Evolutionary conservation across 2,113 vertebrate genomes (phyloP).

Genomic region (Xenotilapia longispinis): DNA sequence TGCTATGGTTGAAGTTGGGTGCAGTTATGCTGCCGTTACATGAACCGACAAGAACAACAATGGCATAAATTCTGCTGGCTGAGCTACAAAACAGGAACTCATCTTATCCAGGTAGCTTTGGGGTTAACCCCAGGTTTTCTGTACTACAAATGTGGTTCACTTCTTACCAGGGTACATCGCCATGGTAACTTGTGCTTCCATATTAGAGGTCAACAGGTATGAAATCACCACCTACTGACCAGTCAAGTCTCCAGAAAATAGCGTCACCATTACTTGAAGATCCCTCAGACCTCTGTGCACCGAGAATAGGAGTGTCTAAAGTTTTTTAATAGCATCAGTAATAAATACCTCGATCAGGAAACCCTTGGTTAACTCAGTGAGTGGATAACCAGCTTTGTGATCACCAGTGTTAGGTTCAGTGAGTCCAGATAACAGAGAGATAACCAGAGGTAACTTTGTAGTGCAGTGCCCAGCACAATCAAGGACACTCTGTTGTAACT

Average conservation of each 20-base stretch:
- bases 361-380: background rate
- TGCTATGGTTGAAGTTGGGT: background rate
- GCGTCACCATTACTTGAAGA: fast-evolving
- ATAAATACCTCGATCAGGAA: background rate
- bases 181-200: background rate
- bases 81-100: background rate
- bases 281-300: background rate
- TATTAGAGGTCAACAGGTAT: background rate
- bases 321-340: too few species aligned
- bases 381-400: background rate
- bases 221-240: background rate
- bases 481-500: background rate
- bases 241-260: background rate
- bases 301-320: background rate
- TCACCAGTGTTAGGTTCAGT: background rate
- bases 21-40: background rate
- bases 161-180: background rate
- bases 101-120: background rate
- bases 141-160: background rate
- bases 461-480: fast-evolving
- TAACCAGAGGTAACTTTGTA: background rate
- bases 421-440: background rate
- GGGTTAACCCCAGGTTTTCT: background rate
- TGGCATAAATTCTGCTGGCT: background rate
- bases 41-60: background rate